These are phyloP conservation scores for Coptotermes formosanus DNA, from an alignment of 1,140 invertebrate genomes.

Conservation along the genomic window DNA sequence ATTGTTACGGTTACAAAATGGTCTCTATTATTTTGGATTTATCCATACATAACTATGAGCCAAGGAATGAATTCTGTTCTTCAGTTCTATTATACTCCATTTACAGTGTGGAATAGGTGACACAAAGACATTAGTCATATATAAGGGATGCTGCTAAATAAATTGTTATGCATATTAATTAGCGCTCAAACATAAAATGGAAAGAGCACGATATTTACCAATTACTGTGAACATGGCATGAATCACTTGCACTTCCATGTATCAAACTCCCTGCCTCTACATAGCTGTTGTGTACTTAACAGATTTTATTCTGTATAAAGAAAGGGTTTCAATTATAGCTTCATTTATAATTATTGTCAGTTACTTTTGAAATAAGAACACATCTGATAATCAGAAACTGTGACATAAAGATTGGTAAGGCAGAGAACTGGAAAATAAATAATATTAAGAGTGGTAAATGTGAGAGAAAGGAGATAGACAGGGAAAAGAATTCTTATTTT, in stretches of 20 bases:
- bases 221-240: neutral
- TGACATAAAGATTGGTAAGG: neutral
- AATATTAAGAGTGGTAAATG: neutral
- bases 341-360: slow-evolving; percentile 4
- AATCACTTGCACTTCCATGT: slow-evolving; percentile 12
- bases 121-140: neutral
- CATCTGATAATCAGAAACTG: slow-evolving; percentile 5
- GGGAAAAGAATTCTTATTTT: neutral
- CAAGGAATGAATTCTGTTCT: neutral
- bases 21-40: neutral
- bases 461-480: neutral
- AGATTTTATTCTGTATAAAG: slow-evolving; percentile 38
- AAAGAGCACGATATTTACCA: neutral
- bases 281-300: slow-evolving; percentile 37
- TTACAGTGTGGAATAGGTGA: neutral
- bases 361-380: neutral
- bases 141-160: neutral
- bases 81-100: neutral
- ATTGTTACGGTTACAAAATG: too few species aligned
- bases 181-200: neutral
- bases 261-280: slow-evolving; percentile 33
- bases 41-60: slow-evolving; percentile 15
- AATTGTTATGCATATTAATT: neutral
- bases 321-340: slow-evolving; percentile 20
- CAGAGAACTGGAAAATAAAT: neutral